A percentile compares a stretch with the other conserved stretches of the same genome.
Evolutionary conservation across 2,888 invertebrate genomes (phyloP).

Genomic region (Xylota segnis): DNA sequence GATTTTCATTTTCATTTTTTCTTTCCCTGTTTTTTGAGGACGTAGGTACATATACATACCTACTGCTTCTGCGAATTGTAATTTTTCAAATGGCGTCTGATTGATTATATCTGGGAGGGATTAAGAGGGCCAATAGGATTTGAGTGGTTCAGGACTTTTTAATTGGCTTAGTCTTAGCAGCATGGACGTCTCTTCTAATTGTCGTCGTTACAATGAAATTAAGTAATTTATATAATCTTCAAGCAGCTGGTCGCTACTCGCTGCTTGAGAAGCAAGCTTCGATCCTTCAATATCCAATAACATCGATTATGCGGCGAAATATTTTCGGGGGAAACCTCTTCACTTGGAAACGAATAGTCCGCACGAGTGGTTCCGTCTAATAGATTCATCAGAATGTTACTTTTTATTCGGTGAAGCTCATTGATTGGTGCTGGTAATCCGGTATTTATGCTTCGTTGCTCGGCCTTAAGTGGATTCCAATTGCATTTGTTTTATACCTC

Average conservation of each 20-base stretch:
- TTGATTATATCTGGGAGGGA: not conserved
- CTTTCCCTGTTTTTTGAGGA: no score
- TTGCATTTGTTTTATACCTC: not conserved
- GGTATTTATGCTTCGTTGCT: not conserved
- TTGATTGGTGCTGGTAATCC: not conserved
- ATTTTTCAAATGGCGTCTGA: constrained; percentile 10
- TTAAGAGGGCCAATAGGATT: not conserved
- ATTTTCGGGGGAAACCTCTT: not conserved
- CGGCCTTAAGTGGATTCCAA: not conserved
- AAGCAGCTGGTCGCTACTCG: not conserved
- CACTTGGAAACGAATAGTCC: constrained; percentile 2
- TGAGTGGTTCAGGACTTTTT: constrained; percentile 7
- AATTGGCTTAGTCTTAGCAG: not conserved
- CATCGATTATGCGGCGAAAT: constrained; percentile 8
- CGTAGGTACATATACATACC: no score
- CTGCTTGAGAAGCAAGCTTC: not conserved
- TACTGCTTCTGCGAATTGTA: not conserved
- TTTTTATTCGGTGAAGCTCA: not conserved
- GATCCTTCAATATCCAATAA: constrained; percentile 10
- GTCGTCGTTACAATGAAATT: constrained; percentile 2
- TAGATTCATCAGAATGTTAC: not conserved
- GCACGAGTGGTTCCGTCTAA: constrained; percentile 4
- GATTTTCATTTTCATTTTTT: not conserved
- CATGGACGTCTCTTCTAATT: not conserved
- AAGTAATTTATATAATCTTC: not conserved